Base-by-base conservation (phyloP, 1,140 invertebrate genomes). In the Cyphomyrmex costatus region DNA sequence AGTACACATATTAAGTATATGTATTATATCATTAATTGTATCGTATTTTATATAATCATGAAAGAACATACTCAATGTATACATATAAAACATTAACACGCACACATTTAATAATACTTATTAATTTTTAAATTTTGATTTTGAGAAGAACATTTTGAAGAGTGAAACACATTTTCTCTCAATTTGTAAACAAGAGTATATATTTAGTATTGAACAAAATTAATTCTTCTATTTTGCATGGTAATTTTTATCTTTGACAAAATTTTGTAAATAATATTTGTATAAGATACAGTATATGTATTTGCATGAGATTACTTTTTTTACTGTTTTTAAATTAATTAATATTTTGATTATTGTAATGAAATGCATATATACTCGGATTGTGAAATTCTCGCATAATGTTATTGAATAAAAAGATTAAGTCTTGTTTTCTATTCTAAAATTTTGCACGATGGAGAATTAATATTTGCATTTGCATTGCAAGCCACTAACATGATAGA, bases 251-350 rank as follows among this genome's bases (percentile, higher is more conserved):
- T 49, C 46, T n/a, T 16, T 51, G 42, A 49, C 6, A 10, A 63
- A n/a, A 21, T 49, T 63, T 8, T 51, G 7, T 51, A 66, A 51
- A 66, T 21, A 51, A 33, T 79, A 33, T 33, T 51, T 66, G 19
- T 65, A 21, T 65, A n/a, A 27, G 19, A 14, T 66, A 3, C 12
- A 46, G 12, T 8, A 46, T 30, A 51, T 16, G 14, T 42, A 42
- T 42, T 42, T 51, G 61, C 46, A 79, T 79, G 56, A 51, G 3
- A 7, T 66, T 65, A 46, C n/a, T 65, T 51, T n/a, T n/a, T n/a
- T n/a, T n/a, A n/a, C n/a, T 19, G 16, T 42, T 61, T 56, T 73
- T 46, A 33, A 82, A 42, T 82, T 21, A 27, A 82, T 51, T 65
- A 65, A 49, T 5, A 36, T 56, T 65, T 63, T 30, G 42, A 51